Evolutionary conservation across 2,888 invertebrate genomes (phyloP).

Genomic region (Lottia scabra): DNA sequence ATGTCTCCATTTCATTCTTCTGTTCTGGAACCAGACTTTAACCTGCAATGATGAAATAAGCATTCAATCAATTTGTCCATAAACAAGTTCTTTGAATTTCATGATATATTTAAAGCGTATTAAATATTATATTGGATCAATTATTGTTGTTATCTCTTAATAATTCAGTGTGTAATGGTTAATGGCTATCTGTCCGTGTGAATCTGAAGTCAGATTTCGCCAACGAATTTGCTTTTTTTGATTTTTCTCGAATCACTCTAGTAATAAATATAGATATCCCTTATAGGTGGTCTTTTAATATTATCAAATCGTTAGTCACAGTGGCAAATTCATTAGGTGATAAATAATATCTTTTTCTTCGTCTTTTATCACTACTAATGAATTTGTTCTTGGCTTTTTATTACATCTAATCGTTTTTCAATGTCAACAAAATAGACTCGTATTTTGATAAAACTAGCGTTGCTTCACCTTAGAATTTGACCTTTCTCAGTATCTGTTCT

Average conservation of each 20-base stretch:
- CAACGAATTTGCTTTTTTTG: too few relatives aligned
- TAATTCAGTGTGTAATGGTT: too few relatives aligned
- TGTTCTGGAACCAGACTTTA: conserved; percentile 77
- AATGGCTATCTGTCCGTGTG: too few relatives aligned
- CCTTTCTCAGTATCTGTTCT: neutral
- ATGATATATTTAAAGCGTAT: too few relatives aligned
- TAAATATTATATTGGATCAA: too few relatives aligned
- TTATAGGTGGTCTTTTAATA: neutral
- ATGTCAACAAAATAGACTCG: neutral
- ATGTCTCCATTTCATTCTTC: conserved; percentile 90
- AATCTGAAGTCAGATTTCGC: too few relatives aligned
- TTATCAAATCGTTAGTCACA: neutral
- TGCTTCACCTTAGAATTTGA: neutral
- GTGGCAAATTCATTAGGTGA: neutral
- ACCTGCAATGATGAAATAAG: conserved; percentile 76
- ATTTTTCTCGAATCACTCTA: too few relatives aligned
- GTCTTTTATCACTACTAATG: neutral
- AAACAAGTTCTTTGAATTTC: too few relatives aligned
- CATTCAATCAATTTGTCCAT: neutral
- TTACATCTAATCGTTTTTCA: conserved; percentile 4
- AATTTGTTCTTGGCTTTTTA: conserved; percentile 3
- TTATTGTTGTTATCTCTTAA: too few relatives aligned
- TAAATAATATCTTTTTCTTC: neutral
- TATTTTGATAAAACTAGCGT: neutral
- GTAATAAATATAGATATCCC: neutral